These are phyloP conservation scores for Tupaia tana DNA, from an alignment of 2,113 vertebrate species.

Conservation along the genomic window DNA sequence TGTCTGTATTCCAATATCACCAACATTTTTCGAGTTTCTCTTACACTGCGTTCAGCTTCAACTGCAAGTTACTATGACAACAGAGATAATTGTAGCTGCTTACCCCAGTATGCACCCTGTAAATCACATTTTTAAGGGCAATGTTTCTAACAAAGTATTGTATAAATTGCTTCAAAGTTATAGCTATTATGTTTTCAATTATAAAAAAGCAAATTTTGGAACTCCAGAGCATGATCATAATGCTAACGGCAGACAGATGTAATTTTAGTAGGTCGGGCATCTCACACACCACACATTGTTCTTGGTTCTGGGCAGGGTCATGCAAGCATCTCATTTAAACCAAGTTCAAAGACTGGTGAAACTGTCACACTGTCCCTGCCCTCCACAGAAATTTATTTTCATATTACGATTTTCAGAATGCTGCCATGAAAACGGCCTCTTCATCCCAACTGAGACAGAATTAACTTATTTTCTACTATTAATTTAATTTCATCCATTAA, in stretches of 20 bases:
- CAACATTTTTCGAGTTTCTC: slow-evolving; percentile 46
- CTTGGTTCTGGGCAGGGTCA: not conserved
- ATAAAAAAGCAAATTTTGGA: slow-evolving; percentile 54
- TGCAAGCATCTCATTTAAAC: not conserved
- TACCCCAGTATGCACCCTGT: slow-evolving; percentile 30
- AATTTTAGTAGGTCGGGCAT: not conserved
- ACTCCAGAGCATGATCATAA: not conserved
- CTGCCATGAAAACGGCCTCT: not conserved
- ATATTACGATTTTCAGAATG: not conserved
- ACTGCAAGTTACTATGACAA: slow-evolving; percentile 75
- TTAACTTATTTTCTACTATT: not conserved
- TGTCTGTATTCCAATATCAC: slow-evolving; percentile 9
- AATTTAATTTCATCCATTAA: not conserved
- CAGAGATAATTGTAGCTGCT: slow-evolving; percentile 49
- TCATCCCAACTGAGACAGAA: not conserved
- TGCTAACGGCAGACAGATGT: not conserved
- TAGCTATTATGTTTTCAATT: slow-evolving; percentile 34
- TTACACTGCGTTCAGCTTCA: not conserved
- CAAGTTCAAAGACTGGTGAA: not conserved
- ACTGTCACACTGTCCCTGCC: not conserved
- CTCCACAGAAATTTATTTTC: not conserved
- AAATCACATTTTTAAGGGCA: slow-evolving; percentile 67
- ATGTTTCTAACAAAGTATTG: slow-evolving; percentile 69
- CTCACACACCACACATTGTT: not conserved
- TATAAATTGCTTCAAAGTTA: slow-evolving; percentile 72